Evolutionary conservation across 2,888 invertebrate genomes (phyloP), one percentile per base, ranked within the genome.

Genomic region (Habroteleia sp.): DNA sequence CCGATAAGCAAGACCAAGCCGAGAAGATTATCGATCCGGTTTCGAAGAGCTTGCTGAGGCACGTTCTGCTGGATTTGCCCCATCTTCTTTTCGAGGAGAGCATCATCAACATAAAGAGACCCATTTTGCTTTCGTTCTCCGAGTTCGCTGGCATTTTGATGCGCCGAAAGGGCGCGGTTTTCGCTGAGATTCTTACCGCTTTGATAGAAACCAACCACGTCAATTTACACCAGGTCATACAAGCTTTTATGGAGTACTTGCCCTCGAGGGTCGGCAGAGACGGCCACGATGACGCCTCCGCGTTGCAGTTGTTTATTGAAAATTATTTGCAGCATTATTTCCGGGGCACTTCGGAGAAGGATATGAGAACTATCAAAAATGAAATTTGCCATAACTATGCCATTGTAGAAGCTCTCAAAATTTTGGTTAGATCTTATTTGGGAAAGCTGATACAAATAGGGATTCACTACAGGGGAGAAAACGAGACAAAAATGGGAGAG

Each of bases 191-290:
- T 10, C 86, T 92, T 1, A 89, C 90, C 3, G 83, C 83, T 41
- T 81, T 91, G n/a, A 89, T 91, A 31, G 87, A 89, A 23, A 88
- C 89, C 14, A 86, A 83, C 33, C 83, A 86, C 3, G 81, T 90
- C 4, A 89, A 87, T 10, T 81, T 91, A 50, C 88, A 89, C 66
- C 90, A 89, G 81, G 79, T 90, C 20, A 82, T 86, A 63, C 89
- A 92, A 89, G 89, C 92, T 6, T 93, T 93, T 80, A 84, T 93
- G 62, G 93, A 93, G 71, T 93, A 92, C 83, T 88, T 93, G 65
- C 93, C 93, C 2, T 91, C 92, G n/a, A 90, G 92, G 79, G 91
- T 93, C 23, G 93, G 93, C 1, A 81, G 90, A 83, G 89, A 88
- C 35, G 88, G 88, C 1, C 86, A 87, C 31, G 84, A 85, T 20